Percentiles rank a stretch among this genome's conserved stretches.
Evolutionary conservation across 1,140 invertebrate genomes (phyloP).

Genomic region (Hetaerina americana): DNA sequence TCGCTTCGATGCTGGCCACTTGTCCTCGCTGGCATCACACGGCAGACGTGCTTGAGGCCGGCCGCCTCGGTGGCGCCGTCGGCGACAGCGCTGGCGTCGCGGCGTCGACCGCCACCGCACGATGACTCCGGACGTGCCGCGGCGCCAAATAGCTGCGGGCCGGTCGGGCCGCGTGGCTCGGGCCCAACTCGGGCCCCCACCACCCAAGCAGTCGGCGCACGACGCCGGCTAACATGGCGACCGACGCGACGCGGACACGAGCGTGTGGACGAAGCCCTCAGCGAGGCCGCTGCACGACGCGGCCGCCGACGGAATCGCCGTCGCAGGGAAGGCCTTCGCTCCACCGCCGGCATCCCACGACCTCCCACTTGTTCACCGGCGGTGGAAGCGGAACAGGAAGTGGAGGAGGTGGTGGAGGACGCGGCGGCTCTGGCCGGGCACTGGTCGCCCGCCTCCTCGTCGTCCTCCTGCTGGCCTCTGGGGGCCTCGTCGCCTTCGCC

Average conservation of each 20-base stretch:
- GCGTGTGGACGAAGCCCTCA: too few species aligned
- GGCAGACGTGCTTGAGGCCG: background rate
- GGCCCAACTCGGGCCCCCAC: background rate
- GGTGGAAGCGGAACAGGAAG: background rate
- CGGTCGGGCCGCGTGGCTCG: background rate
- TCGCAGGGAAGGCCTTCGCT: too few species aligned
- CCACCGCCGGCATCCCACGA: background rate
- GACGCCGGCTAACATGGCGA: background rate
- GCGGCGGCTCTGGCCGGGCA: background rate
- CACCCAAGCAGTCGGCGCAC: background rate
- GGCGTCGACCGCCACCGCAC: background rate
- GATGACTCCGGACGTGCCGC: background rate
- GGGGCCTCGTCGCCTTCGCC: conserved; percentile 26
- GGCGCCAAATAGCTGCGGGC: background rate
- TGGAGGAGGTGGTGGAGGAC: background rate
- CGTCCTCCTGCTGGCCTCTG: conserved; percentile 21
- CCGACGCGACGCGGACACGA: background rate
- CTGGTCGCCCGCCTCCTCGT: background rate
- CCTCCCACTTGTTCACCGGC: background rate
- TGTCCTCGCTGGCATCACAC: background rate
- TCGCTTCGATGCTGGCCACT: background rate
- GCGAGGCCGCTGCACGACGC: too few species aligned
- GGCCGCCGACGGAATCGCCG: too few species aligned
- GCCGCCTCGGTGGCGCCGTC: background rate
- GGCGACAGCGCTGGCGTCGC: background rate